Base-by-base conservation (phyloP, 2,888 invertebrate species). In the Pegoplata infirma region DNA sequence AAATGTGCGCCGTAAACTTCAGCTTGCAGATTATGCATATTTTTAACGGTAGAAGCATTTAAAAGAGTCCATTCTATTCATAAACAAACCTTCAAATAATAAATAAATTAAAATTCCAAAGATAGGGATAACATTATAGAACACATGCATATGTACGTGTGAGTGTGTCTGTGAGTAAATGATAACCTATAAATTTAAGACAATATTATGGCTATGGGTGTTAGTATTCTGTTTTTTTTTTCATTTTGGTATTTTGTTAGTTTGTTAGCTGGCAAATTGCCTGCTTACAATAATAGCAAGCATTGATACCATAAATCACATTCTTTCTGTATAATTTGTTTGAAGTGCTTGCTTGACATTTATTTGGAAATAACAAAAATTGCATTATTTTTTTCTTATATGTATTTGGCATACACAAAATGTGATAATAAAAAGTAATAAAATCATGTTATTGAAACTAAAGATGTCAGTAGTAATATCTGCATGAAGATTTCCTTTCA, bases 291-390 rank as follows among this genome's bases (percentile, higher is more conserved):
- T 25, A 17, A 53, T 17, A 66, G 44, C 23, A 36, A 40, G 56
- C 67, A 58, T 68, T 53, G 63, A 14, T 59, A 25, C 25, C 64
- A 78, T 78, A 78, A 78, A 78, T 78, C 78, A 78, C 58, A 68
- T 68, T 73, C 67, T 40, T 73, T 73, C 68, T 64, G 74, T 78
- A 73, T 73, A 78, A 78, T 78, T 78, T 74, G 68, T 74, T 78
- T 64, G 58, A 73, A 73, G 64, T 78, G 61, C 63, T 68, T 73
- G 28, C 64, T 64, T 64, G 78, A 69, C 68, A 69, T 59, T 69
- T 73, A 73, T 68, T 63, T 16, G 64, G 44, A 61, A 63, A 49
- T 46, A 58, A 7, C n/a, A 46, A 28, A 28, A 53, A 25, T 25
- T 19, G 21, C 56, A 32, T n/a, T n/a, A 69, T 16, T n/a, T n/a